Base-by-base conservation (phyloP, 1,140 invertebrate genomes). In the Zaprionus capensis region DNA sequence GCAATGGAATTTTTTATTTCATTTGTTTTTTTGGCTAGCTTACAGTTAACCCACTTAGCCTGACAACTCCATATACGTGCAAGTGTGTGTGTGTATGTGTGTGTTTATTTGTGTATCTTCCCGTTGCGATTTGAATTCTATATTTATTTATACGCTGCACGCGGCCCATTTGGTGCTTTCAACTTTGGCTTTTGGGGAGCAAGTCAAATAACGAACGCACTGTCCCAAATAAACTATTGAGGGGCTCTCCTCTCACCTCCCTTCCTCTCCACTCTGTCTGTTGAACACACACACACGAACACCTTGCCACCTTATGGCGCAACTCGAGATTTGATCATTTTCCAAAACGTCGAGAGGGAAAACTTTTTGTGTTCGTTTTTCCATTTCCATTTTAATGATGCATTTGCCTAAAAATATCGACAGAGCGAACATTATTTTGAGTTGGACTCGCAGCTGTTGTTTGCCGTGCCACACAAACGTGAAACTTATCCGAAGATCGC, bases 391-490 rank as follows among this genome's bases (percentile, higher is more conserved):
- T 57, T 68, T 70, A 64, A 58, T 55, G 71, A 75, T 74, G 71
- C 71, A 59, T 76, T 76, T 26, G 73, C 67, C 77, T 79, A 79
- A 76, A 79, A 79, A 79, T 79, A 79, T 76, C 76, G 44, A 31
- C 36, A 59, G 17, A 44, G 51, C 31, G n/a, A 55, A 38, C 57
- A 67, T 46, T 26, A 74, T 68, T 75, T 71, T 79, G 77, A 76
- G 77, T 79, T 76, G 63, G 72, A 76, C 72, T 76, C 77, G 72
- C 73, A 67, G 76, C 76, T 78, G 76, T 49, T 78, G 76, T 49
- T 63, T 58, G 61, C 41, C 7, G 49, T 28, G 62, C 62, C 20
- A 20, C 6, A 6, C 57, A 64, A 53, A 65, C 65, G 22, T 46
- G 56, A 65, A 55, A 65, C 76, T 44, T 46, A 69, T 44, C 31